Base-by-base conservation (phyloP, 2,797 vertebrate genomes). In the Acomys russatus region DNA sequence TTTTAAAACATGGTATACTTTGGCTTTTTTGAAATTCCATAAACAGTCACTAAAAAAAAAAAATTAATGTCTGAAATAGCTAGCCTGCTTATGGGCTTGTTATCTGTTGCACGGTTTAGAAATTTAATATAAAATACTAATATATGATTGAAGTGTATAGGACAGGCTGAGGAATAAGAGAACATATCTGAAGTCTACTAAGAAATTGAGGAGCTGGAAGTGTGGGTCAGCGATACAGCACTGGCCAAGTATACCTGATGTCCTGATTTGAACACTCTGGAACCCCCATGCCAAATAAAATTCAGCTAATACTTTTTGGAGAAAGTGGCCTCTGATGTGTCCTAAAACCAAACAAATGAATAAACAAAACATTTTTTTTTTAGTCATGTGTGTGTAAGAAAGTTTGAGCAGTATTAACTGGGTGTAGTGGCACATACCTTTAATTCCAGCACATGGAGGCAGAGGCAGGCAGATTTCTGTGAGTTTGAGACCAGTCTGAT, bases 241-340 rank as follows among this genome's bases (percentile, higher is more conserved):
- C 68, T 90, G 79, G 6, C 33, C 3, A 9, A 90, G 11, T 23
- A 44, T 82, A 56, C 18, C 35, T 23, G 44, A 54, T 33, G 12
- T 54, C 56, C 33, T 59, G n/a, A n/a, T 18, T 44, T 73, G 6
- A 70, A 74, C 9, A 74, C 22, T 10, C 10, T 9, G 10, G 10
- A 70, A 23, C 20, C 33, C 51, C 84, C 33, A 49, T 9, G 51
- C 6, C 20, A 68, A 17, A 85, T 59, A 51, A 95, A 91, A 93
- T 84, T 79, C n/a, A 87, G 85, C 38, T 22, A 86, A 95, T 18
- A 1, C 23, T 86, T 91, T 89, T 79, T 85, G 64, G 22, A 85
- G 85, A 66, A 94, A 96, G 28, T 68, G 15, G 61, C 80, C 85
- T 95, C 59, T 95, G 59, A 85, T 38, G 78, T 95, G 25, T 78